Base-by-base conservation (phyloP, 2,113 vertebrate species). In the Grus americana region DNA sequence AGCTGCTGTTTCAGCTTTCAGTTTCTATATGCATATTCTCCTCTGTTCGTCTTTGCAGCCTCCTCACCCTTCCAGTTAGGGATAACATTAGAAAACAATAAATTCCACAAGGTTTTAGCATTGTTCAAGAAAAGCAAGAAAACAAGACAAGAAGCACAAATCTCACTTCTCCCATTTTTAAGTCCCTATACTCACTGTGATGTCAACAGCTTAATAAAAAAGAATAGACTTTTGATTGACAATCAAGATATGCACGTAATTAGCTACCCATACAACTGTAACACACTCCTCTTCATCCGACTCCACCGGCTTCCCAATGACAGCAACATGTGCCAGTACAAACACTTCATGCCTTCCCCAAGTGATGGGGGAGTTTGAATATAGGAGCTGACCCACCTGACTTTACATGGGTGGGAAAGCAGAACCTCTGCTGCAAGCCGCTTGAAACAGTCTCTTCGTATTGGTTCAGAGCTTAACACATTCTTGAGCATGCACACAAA, bases 31-130 rank as follows among this genome's bases (percentile, higher is more conserved):
- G 68, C 49, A 76, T 7, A 18, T 11, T 32, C 65, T 72, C 36
- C 15, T 81, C n/a, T 36, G 18, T 42, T 68, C 4, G 0, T n/a
- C 67, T 73, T 20, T 79, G 49, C 87, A 90, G 79, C 49, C 58
- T 75, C 49, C 61, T 92, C 70, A 49, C 18, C 40, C 74, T 74
- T 79, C 70, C 54, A 57, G 30, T 40, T 18, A 24, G 11, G 15
- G 68, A 47, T 32, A 87, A 61, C 26, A 22, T 66, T 42, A 86
- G 67, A 58, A 78, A 87, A 75, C 49, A 80, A 58, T 34, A 15
- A 80, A 89, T 88, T 57, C 86, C 89, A 81, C 80, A 84, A 84
- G 75, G 82, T 71, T 80, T 92, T 47, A 54, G 68, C 55, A 58
- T 80, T 80, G 73, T 57, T 61, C 30, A 57, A 70, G 38, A 50